Conservation (phyloP, 2,888 invertebrate genomes). For the Torymus tubicola region DNA sequence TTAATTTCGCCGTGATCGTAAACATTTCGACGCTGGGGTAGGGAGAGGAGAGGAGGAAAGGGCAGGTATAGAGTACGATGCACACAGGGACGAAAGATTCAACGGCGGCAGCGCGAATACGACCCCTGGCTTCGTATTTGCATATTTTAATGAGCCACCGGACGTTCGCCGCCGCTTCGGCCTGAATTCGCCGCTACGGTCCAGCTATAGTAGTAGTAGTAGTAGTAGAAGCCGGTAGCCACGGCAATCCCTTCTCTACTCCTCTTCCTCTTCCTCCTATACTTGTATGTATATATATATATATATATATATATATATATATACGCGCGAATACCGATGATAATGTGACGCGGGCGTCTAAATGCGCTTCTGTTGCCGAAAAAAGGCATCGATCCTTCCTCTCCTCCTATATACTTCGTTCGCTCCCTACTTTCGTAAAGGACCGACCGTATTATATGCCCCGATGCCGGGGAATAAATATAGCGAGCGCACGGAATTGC, state of each 20-base stretch:
- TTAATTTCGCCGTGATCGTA: constrained; percentile 75
- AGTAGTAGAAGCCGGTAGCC: no score
- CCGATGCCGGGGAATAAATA: constrained; percentile 44
- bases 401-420: background rate
- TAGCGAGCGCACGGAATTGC: constrained; percentile 39
- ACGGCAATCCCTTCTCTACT: no score
- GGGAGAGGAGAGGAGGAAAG: constrained; percentile 61
- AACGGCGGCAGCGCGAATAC: constrained; percentile 6
- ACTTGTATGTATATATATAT: background rate
- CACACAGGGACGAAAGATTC: constrained; percentile 42
- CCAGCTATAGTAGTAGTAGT: no score
- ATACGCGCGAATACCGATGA: constrained; percentile 64
- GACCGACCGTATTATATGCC: background rate
- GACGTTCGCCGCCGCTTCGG: constrained; percentile 45
- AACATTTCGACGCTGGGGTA: constrained; percentile 71
- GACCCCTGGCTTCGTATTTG: constrained; percentile 68
- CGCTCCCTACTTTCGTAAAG: background rate
- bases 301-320: constrained; percentile 17
- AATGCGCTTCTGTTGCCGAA: constrained; percentile 57
- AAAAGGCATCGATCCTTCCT: constrained; percentile 40
- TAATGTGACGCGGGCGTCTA: constrained; percentile 67
- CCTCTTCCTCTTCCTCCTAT: no score
- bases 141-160: constrained; percentile 76
- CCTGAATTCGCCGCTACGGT: background rate
- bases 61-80: constrained; percentile 65